Evolutionary conservation across 2,113 vertebrate species (phyloP).

Genomic region (Kryptolebias marmoratus): DNA sequence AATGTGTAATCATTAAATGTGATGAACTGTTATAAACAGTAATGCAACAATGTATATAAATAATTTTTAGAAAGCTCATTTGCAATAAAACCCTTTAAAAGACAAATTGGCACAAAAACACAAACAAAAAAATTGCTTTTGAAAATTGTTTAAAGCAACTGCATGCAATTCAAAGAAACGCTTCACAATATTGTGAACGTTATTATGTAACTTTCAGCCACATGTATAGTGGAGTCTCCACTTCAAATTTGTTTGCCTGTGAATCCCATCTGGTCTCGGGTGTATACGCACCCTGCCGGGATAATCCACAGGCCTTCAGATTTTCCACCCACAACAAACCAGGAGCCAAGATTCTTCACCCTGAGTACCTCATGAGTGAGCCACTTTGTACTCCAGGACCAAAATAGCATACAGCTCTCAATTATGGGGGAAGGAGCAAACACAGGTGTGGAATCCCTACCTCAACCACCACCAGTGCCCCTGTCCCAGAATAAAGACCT

Average conservation of each 20-base stretch:
- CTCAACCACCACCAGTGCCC: slow-evolving; percentile 53
- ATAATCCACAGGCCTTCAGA: slow-evolving; percentile 48
- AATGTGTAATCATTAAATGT: too few species aligned
- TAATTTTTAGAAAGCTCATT: too few species aligned
- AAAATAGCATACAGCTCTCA: slow-evolving; percentile 89
- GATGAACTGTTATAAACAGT: too few species aligned
- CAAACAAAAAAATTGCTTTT: neutral
- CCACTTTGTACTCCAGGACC: slow-evolving; percentile 84
- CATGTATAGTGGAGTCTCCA: slow-evolving; percentile 6
- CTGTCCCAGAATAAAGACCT: slow-evolving; percentile 78
- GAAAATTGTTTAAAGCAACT: neutral
- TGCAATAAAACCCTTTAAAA: neutral
- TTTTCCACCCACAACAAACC: slow-evolving; percentile 75
- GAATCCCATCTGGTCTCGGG: slow-evolving; percentile 30
- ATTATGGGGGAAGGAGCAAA: slow-evolving; percentile 93
- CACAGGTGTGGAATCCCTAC: slow-evolving; percentile 91
- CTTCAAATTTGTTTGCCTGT: slow-evolving; percentile 28
- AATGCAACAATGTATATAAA: too few species aligned
- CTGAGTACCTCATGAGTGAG: slow-evolving; percentile 73
- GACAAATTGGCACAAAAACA: neutral
- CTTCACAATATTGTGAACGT: neutral
- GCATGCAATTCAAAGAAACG: neutral
- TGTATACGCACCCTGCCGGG: slow-evolving; percentile 46
- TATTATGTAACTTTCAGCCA: slow-evolving; percentile 4
- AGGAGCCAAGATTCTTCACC: slow-evolving; percentile 62